phyloP scores from a whole-genome alignment of 1,140 invertebrate species.

The Drosophila pectinifera region DNA sequence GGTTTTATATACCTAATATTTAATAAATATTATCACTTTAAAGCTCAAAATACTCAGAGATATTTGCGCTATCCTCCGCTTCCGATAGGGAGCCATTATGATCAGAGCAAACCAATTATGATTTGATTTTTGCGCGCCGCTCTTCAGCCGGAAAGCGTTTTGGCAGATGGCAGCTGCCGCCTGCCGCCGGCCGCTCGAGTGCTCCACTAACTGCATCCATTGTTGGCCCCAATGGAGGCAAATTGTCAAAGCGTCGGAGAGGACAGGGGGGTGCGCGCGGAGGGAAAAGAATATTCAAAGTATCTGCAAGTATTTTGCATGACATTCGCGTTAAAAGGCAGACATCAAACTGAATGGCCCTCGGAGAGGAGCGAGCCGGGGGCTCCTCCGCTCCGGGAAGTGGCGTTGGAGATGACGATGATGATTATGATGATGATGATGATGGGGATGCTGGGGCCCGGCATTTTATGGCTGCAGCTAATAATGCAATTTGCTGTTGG shows the following conservation, averaged over 20 bases:
- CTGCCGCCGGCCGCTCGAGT: not conserved
- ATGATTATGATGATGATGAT: conserved; percentile 24
- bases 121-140: conserved; percentile 4
- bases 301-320: conserved; percentile 75
- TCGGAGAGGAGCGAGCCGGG: conserved; percentile 8
- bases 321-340: conserved; percentile 77
- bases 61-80: not conserved
- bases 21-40: not conserved
- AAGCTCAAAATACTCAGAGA: not conserved
- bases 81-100: conserved; percentile 25
- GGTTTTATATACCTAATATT: not conserved
- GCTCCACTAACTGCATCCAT: conserved; percentile 42
- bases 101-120: conserved; percentile 44
- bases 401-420: conserved; percentile 28
- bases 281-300: conserved; percentile 68
- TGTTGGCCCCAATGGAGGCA: conserved; percentile 51
- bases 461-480: conserved; percentile 78
- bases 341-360: conserved; percentile 76
- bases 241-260: conserved; percentile 54
- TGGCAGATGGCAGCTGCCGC: conserved; percentile 37
- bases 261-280: conserved; percentile 5
- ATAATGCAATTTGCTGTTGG: conserved; percentile 80
- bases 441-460: conserved; percentile 38
- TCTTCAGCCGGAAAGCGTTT: conserved; percentile 26
- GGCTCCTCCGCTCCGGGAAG: conserved; percentile 18